A percentile compares a stretch with the other conserved stretches of the same genome.
Conservation (phyloP, 1,140 invertebrate genomes). For the Trialeurodes vaporariorum region DNA sequence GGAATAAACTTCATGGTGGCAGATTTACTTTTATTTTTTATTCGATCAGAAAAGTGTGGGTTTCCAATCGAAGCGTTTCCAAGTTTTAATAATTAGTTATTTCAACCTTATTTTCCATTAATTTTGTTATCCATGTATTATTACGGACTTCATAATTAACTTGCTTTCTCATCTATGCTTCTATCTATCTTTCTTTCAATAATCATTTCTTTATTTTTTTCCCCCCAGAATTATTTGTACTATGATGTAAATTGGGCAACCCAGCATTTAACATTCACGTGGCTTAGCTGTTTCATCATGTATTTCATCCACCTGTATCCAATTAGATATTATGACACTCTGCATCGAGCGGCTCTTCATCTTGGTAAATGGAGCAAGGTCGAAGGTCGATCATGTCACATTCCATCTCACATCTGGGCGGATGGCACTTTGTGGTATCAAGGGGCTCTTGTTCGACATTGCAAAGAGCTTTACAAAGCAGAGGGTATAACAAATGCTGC, state of each 20-base stretch:
- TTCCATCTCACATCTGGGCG: constrained; percentile 56
- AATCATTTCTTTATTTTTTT: constrained; percentile 25
- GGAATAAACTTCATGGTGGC: too few relatives aligned
- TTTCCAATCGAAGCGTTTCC: too few relatives aligned
- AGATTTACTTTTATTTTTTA: too few relatives aligned
- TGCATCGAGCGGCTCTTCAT: constrained; percentile 80
- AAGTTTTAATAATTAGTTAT: too few relatives aligned
- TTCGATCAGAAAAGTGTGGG: too few relatives aligned
- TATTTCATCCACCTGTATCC: constrained; percentile 66
- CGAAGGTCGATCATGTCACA: constrained; percentile 45
- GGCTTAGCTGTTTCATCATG: constrained; percentile 68
- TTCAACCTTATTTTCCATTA: constrained; percentile 6
- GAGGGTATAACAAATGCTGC: constrained; percentile 56
- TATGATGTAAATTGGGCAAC: constrained; percentile 75
- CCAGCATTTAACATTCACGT: constrained; percentile 70
- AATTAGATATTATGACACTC: constrained; percentile 65
- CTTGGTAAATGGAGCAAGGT: constrained; percentile 74
- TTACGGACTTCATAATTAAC: constrained; percentile 11
- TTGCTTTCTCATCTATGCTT: constrained; percentile 11
- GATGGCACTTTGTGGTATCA: constrained; percentile 59
- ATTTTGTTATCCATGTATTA: constrained; percentile 4
- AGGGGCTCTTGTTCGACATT: constrained; percentile 68
- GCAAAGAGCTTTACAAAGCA: constrained; percentile 64
- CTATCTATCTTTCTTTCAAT: constrained; percentile 16
- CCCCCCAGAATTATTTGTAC: constrained; percentile 59